Conservation (phyloP, 1,140 invertebrate species). For the Brachionus koreanus region DNA sequence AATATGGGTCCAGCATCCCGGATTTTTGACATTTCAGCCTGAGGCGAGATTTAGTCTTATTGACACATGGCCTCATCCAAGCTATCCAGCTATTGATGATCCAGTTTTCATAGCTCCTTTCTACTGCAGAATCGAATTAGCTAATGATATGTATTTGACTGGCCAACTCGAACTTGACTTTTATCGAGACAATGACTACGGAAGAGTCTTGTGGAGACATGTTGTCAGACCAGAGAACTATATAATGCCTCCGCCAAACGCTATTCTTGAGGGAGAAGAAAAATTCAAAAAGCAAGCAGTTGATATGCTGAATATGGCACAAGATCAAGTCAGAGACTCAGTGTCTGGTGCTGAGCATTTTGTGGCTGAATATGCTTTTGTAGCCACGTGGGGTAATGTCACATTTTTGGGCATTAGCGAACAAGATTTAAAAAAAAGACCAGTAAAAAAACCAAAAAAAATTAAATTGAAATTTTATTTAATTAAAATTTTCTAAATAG, state of each 20-base stretch:
- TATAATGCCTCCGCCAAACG: constrained; percentile 9
- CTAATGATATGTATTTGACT: constrained; percentile 33
- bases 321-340: constrained; percentile 41
- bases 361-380: constrained; percentile 77
- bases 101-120: constrained; percentile 41
- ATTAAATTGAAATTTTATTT: neutral
- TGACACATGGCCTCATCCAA: constrained; percentile 41
- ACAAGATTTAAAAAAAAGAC: constrained; percentile 61
- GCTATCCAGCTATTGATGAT: constrained; percentile 39
- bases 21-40: constrained; percentile 40
- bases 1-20: constrained; percentile 33
- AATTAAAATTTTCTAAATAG: constrained; percentile 53
- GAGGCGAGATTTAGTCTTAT: constrained; percentile 8
- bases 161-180: constrained; percentile 13
- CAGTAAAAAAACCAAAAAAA: constrained; percentile 58
- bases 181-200: constrained; percentile 25
- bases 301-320: constrained; percentile 44
- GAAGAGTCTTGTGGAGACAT: constrained; percentile 25
- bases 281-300: constrained; percentile 34
- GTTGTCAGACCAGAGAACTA: constrained; percentile 29
- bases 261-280: constrained; percentile 29
- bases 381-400: constrained; percentile 93
- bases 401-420: constrained; percentile 68
- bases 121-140: constrained; percentile 34
- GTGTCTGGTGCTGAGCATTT: constrained; percentile 75